Evolutionary conservation across 2,888 invertebrate genomes (phyloP).

Genomic region (Petrophora chlorosata): DNA sequence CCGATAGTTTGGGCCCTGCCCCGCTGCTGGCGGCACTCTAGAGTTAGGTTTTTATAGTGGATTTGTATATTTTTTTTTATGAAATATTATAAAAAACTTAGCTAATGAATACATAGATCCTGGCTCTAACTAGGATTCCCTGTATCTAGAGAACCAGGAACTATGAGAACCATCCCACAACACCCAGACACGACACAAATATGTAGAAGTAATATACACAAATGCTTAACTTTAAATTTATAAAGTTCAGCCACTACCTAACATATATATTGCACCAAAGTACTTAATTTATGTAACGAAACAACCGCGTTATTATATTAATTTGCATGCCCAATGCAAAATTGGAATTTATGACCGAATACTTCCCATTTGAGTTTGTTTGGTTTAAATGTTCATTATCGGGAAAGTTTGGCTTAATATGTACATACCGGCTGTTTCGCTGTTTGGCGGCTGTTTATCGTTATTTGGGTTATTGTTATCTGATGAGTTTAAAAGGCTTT

Average conservation of each 20-base stretch:
- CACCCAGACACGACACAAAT: no score
- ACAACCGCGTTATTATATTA: conserved; percentile 53
- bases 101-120: no score
- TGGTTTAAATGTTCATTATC: conserved; percentile 29
- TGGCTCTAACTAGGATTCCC: no score
- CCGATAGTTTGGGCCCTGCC: no score
- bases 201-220: no score
- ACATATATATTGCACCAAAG: conserved; percentile 37
- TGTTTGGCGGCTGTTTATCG: conserved; percentile 8
- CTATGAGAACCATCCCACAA: no score
- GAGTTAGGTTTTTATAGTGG: no score
- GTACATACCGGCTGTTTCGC: not conserved
- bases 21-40: no score
- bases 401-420: conserved; percentile 7
- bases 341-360: conserved; percentile 37
- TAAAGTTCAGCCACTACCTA: not conserved
- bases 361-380: conserved; percentile 34
- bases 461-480: not conserved
- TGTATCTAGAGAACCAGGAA: no score
- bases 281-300: conserved; percentile 58
- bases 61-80: no score
- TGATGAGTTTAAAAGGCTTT: not conserved
- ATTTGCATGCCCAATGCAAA: conserved; percentile 45
- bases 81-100: no score
- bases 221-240: not conserved